Percentiles rank a stretch among this genome's conserved stretches.
Conservation (phyloP, 2,888 invertebrate species). For the Callyntrura sp. region DNA sequence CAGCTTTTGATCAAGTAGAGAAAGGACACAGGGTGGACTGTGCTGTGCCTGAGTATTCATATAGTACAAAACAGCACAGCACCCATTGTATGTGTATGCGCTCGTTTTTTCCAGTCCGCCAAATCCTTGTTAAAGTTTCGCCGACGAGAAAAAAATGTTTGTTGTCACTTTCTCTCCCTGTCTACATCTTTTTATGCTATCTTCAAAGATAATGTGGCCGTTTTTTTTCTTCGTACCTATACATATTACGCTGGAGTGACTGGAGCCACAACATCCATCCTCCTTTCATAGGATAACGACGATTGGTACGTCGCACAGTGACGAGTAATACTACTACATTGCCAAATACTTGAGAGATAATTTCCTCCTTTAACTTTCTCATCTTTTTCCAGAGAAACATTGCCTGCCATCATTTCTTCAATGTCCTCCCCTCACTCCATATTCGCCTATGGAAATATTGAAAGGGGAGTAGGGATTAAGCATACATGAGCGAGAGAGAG, state of each 20-base stretch:
- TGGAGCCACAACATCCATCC: neutral
- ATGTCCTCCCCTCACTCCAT: neutral
- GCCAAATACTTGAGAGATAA: constrained; percentile 10
- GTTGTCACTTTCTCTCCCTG: constrained; percentile 74
- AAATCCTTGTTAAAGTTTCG: constrained; percentile 71
- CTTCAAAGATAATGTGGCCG: constrained; percentile 64
- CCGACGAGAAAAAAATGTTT: constrained; percentile 68
- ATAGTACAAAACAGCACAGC: constrained; percentile 45
- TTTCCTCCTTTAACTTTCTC: constrained; percentile 58
- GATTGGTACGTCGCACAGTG: neutral
- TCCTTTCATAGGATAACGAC: neutral
- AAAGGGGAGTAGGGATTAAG: neutral
- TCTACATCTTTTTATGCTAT: constrained; percentile 72
- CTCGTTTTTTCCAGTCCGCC: constrained; percentile 71
- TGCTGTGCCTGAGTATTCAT: constrained; percentile 7
- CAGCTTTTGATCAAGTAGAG: constrained; percentile 23
- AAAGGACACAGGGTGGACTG: constrained; percentile 66
- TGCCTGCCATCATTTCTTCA: constrained; percentile 8
- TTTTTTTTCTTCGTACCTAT: constrained; percentile 5
- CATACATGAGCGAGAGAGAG: too few relatives aligned
- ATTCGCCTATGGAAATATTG: neutral
- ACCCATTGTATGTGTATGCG: constrained; percentile 44
- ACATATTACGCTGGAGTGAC: neutral
- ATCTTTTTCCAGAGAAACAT: constrained; percentile 26
- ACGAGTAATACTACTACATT: neutral